Evolutionary conservation across 2,113 vertebrate species (phyloP), one percentile per base, ranked within the genome.

Genomic region (Macroglossus sobrinus): DNA sequence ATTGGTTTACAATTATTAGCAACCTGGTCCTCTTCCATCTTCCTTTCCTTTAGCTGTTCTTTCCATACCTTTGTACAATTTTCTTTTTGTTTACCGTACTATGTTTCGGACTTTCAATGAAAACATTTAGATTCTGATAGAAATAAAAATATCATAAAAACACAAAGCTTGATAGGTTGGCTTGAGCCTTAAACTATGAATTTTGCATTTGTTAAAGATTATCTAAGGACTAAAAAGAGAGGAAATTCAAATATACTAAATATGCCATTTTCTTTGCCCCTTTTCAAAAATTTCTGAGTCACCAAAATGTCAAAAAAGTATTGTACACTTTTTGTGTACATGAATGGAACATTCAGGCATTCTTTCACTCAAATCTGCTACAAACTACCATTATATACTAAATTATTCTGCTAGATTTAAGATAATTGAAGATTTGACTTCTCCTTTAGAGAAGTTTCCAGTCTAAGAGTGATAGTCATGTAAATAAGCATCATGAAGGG

Each of bases 111-210:
- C 22, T 92, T 91, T 93, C 74, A 89, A n/a, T 79, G 26, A 82
- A 53, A 95, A 82, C 33, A 64, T 91, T 91, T 94, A 91, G n/a
- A 72, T 96, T 76, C n/a, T 68, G 22, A 28, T 24, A 89, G 28
- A 93, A 80, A 19, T 43, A 80, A 93, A 93, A 40, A 16, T 22
- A 5, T 28, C 24, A 71, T 45, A 76, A 89, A 97, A 96, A 55
- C 18, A 64, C n/a, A 79, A 61, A 84, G 40, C 21, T 30, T 50
- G 33, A 82, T 55, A 80, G 59, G 1, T 80, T 94, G 47, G 33
- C 40, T 75, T 92, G 59, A 90, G 8, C 3, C 35, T 94, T 87
- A 71, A 88, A 38, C 26, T 21, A 68, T 43, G 12, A 86, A 3
- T 43, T 15, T 96, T 78, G 45, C 16, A 61, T 59, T 91, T 50